These are phyloP conservation scores for Neodon shergylaensis DNA, from an alignment of 2,113 vertebrate species.

Conservation along the genomic window DNA sequence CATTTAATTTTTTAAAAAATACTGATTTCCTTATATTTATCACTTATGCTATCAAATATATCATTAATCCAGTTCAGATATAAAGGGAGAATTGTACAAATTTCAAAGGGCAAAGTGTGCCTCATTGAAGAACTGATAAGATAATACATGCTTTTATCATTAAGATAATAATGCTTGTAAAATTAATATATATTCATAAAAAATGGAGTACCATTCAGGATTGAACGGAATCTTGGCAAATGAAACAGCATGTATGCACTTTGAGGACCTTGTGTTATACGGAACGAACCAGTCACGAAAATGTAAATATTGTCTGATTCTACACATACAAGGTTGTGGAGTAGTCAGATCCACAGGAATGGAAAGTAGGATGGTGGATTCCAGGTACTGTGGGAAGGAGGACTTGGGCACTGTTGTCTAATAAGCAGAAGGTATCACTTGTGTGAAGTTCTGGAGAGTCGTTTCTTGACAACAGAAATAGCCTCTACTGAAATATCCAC, in stretches of 20 bases:
- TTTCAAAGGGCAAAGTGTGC: neutral
- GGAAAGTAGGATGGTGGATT: neutral
- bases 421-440: neutral
- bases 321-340: neutral
- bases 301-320: neutral
- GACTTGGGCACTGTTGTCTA: neutral
- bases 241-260: neutral
- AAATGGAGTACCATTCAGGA: neutral
- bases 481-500: neutral
- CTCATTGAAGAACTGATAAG: neutral
- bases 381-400: too few relatives aligned
- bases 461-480: neutral
- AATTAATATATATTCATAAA: neutral
- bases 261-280: neutral
- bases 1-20: neutral
- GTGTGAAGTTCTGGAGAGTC: neutral
- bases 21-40: neutral
- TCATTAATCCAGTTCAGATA: constrained; percentile 27
- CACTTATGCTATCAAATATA: constrained; percentile 3
- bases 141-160: neutral
- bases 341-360: neutral
- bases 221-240: neutral
- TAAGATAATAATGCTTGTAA: too few relatives aligned
- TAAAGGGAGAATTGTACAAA: constrained; percentile 26
- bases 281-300: neutral